Evolutionary conservation across 2,888 invertebrate species (phyloP).

Genomic region (Eurytoma adleriae): DNA sequence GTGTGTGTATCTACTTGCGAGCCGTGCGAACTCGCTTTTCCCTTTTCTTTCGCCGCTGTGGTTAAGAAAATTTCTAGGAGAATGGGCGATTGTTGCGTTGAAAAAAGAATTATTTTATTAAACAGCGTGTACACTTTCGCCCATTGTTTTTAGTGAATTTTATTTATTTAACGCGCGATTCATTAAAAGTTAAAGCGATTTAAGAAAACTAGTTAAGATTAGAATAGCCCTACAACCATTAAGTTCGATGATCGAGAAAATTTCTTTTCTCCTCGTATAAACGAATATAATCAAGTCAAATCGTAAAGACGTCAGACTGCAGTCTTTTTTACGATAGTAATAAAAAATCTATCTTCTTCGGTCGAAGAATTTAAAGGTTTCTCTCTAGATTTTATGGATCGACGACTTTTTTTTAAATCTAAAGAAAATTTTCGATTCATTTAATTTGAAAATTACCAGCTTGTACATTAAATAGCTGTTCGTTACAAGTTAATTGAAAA

Average conservation of each 20-base stretch:
- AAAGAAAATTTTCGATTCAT: conserved; percentile 21
- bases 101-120: too few relatives aligned
- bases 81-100: too few relatives aligned
- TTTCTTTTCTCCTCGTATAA: conserved; percentile 53
- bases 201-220: conserved; percentile 44
- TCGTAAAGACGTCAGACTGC: conserved; percentile 53
- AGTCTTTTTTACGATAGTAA: conserved; percentile 47
- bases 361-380: conserved; percentile 49
- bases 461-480: too few relatives aligned
- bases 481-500: too few relatives aligned
- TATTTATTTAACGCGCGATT: too few relatives aligned
- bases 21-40: neutral
- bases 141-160: neutral
- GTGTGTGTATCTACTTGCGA: neutral
- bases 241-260: conserved; percentile 45
- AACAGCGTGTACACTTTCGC: neutral
- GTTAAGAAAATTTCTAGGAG: neutral
- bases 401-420: conserved; percentile 33
- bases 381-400: conserved; percentile 49
- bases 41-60: neutral
- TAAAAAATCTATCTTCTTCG: conserved; percentile 55
- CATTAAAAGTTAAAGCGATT: neutral
- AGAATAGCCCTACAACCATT: conserved; percentile 46
- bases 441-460: neutral
- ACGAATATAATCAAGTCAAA: conserved; percentile 56